Base-by-base conservation (phyloP, 2,888 invertebrate genomes). In the Cerceris rybyensis region DNA sequence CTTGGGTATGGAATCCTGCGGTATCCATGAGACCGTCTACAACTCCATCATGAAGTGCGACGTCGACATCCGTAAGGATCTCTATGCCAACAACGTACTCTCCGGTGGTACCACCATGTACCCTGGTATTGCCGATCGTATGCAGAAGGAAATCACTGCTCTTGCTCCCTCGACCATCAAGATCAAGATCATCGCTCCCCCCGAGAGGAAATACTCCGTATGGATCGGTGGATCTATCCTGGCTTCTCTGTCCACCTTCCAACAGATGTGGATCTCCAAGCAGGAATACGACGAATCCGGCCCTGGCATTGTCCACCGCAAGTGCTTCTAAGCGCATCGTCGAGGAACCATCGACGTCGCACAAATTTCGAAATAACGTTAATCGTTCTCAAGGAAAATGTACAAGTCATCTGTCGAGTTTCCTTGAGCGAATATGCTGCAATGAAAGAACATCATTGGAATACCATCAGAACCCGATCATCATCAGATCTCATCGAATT, bases 161-260 rank as follows among this genome's bases (percentile, higher is more conserved):
- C 94, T 98, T 86, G 98, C 98, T 86, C 98, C 97, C 90, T 96
- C 96, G 85, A 97, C 97, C 93, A 98, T 97, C 95, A 98, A 97
- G 94, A 97, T 97, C 94, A 98, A 97, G 95, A 97, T 98, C 94
- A 98, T 98, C 93, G 98, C 98, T 88, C 98, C 98, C 78, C 98
- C 98, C 84, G 98, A 98, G 95, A 95, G 98, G 93, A 98, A 98
- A 94, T 98, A 98, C 95, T 98, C 98, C 91, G 98, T 98, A 88
- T 98, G 98, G 98, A 98, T 98, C 95, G 98, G 98, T 93, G 98
- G 98, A 87, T 98, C 98, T 93, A 98, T 98, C 94, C 94, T 98
- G 91, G 98, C 98, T 73, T 97, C 98, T 39, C 94, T 98, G 88
- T 96, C 96, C 91, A 96, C 97, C 92, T 96, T 98, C 95, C 97